phyloP scores from a whole-genome alignment of 1,140 invertebrate species.

The Zaprionus ornatus region DNA sequence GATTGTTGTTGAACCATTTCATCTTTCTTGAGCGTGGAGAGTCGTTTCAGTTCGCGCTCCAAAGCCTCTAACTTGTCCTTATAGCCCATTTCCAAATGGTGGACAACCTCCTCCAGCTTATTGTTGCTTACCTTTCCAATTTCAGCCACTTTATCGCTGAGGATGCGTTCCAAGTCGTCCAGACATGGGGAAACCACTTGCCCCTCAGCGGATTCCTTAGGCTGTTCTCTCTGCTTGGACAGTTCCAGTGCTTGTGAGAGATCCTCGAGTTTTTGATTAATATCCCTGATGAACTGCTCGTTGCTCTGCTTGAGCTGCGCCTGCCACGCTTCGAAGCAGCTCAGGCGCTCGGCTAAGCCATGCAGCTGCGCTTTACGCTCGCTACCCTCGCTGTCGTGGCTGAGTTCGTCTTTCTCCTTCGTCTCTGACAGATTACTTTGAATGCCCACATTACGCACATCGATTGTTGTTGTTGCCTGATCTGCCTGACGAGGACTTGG shows the following conservation, averaged over 20 bases:
- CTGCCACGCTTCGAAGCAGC: constrained; percentile 69
- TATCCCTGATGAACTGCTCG: constrained; percentile 65
- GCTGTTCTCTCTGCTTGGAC: constrained; percentile 33
- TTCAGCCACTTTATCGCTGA: constrained; percentile 70
- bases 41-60: constrained; percentile 59
- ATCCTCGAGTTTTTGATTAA: constrained; percentile 64
- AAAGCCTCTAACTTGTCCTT: constrained; percentile 70
- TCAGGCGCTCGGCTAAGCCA: constrained; percentile 59
- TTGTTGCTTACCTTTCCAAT: constrained; percentile 66
- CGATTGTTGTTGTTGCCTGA: constrained; percentile 18
- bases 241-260: constrained; percentile 57
- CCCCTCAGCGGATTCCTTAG: constrained; percentile 17
- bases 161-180: constrained; percentile 71
- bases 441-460: constrained; percentile 59
- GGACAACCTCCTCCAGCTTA: constrained; percentile 71
- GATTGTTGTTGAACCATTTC: background rate
- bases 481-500: constrained; percentile 46
- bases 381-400: constrained; percentile 35
- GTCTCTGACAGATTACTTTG: constrained; percentile 72
- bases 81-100: constrained; percentile 66
- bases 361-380: constrained; percentile 63
- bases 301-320: constrained; percentile 60
- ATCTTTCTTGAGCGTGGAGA: constrained; percentile 18
- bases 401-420: constrained; percentile 70
- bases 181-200: constrained; percentile 52